Evolutionary conservation across 2,888 invertebrate species (phyloP).

Genomic region (Beris morrisii): DNA sequence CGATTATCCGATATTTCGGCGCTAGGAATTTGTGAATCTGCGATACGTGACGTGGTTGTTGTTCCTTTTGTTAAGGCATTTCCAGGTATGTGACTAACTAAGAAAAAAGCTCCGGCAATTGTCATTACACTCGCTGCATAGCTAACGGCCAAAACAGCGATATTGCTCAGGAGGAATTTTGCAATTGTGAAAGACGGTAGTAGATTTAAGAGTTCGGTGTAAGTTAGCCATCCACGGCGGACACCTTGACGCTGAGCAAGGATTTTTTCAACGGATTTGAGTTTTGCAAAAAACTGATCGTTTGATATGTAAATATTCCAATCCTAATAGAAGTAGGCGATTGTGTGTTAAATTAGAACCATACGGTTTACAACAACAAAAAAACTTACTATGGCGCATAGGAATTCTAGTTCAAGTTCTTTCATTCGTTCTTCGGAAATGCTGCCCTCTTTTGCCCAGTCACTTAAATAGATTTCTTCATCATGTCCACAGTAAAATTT

Average conservation of each 20-base stretch:
- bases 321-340: constrained; percentile 58
- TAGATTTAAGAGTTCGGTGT: constrained; percentile 70
- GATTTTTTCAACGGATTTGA: constrained; percentile 68
- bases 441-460: constrained; percentile 89
- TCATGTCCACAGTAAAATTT: constrained; percentile 93
- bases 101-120: constrained; percentile 56
- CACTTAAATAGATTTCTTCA: constrained; percentile 86
- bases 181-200: constrained; percentile 52
- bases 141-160: constrained; percentile 52
- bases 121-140: constrained; percentile 56
- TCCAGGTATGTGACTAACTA: constrained; percentile 60
- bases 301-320: constrained; percentile 85
- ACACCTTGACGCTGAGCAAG: constrained; percentile 74
- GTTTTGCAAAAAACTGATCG: constrained; percentile 72
- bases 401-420: constrained; percentile 82
- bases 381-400: constrained; percentile 80
- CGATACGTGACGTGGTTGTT: not conserved
- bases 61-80: constrained; percentile 50
- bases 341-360: not conserved
- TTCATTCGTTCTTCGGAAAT: constrained; percentile 74
- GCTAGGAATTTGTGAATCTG: constrained; percentile 12
- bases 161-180: constrained; percentile 50
- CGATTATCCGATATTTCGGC: not conserved
- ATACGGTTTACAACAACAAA: not conserved
- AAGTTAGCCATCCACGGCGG: constrained; percentile 79